Evolutionary conservation across 1,140 invertebrate species (phyloP).

Genomic region (Diachasma alloeum): DNA sequence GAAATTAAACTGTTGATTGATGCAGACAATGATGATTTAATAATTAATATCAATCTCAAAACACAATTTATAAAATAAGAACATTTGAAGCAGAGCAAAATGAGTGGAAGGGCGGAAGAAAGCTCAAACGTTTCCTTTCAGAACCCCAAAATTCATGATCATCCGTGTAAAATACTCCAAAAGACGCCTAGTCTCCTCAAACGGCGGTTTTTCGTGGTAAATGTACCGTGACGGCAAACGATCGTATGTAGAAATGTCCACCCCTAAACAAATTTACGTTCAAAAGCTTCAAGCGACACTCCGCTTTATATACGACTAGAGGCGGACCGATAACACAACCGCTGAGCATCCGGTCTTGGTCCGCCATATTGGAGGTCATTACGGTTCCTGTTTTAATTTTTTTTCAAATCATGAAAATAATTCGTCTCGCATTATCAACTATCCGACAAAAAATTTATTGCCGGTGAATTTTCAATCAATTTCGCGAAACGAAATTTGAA

Average conservation of each 20-base stretch:
- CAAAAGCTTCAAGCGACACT: slow-evolving; percentile 34
- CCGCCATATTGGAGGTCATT: neutral
- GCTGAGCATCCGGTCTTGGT: neutral
- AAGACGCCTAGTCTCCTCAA: neutral
- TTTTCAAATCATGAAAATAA: too few species aligned
- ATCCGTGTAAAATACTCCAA: neutral
- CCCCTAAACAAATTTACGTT: slow-evolving; percentile 50
- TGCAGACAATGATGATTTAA: too few species aligned
- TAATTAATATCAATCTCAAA: too few species aligned
- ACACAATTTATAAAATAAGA: too few species aligned
- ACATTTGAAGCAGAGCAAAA: too few species aligned
- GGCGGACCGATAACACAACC: neutral
- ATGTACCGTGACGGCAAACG: slow-evolving; percentile 51
- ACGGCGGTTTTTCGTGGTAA: slow-evolving; percentile 30
- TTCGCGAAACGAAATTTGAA: neutral
- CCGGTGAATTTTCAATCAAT: neutral
- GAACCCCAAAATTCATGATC: neutral
- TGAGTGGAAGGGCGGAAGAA: too few species aligned
- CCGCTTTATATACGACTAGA: neutral
- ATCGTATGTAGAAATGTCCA: slow-evolving; percentile 32
- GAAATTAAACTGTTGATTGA: too few species aligned
- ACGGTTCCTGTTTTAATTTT: neutral
- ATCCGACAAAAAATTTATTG: neutral
- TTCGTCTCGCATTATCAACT: neutral
- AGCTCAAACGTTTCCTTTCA: neutral